Conservation (phyloP, 2,888 invertebrate species). For the Diachrysia chrysitis region DNA sequence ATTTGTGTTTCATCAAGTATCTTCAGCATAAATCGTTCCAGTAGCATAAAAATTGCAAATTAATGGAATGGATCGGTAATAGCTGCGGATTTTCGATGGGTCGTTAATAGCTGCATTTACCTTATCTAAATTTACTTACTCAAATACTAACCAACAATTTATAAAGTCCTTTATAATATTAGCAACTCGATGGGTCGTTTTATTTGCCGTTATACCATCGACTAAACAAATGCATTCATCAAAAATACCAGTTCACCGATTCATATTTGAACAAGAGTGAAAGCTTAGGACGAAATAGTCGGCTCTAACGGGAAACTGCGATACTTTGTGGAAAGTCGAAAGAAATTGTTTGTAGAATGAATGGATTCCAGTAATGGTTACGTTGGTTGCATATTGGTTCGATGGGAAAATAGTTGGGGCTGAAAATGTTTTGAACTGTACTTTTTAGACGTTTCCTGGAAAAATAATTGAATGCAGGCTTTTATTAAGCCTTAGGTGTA, state of each 20-base stretch:
- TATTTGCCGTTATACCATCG: no score
- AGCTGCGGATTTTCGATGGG: no score
- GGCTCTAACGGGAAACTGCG: not conserved
- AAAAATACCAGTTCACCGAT: not conserved
- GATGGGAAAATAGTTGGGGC: not conserved
- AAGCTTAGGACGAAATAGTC: not conserved
- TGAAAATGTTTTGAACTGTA: not conserved
- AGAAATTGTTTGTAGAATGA: not conserved
- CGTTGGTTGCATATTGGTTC: not conserved
- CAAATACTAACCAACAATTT: no score
- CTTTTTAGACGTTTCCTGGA: not conserved
- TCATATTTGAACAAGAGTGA: not conserved
- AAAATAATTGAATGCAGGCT: not conserved
- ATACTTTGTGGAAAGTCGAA: not conserved
- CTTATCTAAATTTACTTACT: no score
- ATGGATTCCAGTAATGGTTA: conserved; percentile 1
- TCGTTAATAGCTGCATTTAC: no score
- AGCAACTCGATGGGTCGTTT: no score
- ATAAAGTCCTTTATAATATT: no score
- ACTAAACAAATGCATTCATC: not conserved
- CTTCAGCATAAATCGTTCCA: no score
- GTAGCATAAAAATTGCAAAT: no score
- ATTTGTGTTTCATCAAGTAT: no score
- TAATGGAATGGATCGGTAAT: no score
- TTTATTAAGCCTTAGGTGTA: not conserved